phyloP scores from a whole-genome alignment of 2,888 invertebrate species.

The Apomyelois bistriatella region DNA sequence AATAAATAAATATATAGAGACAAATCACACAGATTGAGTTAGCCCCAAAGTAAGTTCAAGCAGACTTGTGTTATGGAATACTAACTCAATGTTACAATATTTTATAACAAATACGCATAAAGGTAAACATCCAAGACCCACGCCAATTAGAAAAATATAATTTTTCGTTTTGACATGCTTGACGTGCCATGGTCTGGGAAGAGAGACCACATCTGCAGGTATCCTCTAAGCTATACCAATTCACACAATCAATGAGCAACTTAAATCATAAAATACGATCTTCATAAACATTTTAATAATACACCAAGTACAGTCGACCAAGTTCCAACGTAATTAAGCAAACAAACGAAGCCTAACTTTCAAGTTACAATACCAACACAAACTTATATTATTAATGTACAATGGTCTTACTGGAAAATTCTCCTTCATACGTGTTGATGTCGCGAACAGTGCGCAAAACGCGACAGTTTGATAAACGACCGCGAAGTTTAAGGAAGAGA shows the following conservation, averaged over 20 bases:
- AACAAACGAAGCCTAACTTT: conserved; percentile 7
- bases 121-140: too few relatives aligned
- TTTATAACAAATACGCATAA: too few relatives aligned
- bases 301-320: neutral
- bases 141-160: too few relatives aligned
- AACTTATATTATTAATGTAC: conserved; percentile 12
- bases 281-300: neutral
- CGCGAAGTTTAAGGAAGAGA: conserved; percentile 10
- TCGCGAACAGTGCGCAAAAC: conserved; percentile 8
- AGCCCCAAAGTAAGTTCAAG: too few relatives aligned
- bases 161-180: too few relatives aligned
- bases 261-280: neutral
- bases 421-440: conserved; percentile 10
- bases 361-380: neutral
- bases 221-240: too few relatives aligned
- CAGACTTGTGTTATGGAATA: too few relatives aligned
- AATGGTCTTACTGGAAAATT: conserved; percentile 7
- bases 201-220: too few relatives aligned
- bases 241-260: neutral
- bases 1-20: too few relatives aligned
- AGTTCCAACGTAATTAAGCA: conserved; percentile 8
- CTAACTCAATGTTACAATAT: too few relatives aligned
- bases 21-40: too few relatives aligned
- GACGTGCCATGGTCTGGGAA: too few relatives aligned
- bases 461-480: conserved; percentile 13